Base-by-base conservation (phyloP, 2,113 vertebrate species). In the Spea bombifrons region DNA sequence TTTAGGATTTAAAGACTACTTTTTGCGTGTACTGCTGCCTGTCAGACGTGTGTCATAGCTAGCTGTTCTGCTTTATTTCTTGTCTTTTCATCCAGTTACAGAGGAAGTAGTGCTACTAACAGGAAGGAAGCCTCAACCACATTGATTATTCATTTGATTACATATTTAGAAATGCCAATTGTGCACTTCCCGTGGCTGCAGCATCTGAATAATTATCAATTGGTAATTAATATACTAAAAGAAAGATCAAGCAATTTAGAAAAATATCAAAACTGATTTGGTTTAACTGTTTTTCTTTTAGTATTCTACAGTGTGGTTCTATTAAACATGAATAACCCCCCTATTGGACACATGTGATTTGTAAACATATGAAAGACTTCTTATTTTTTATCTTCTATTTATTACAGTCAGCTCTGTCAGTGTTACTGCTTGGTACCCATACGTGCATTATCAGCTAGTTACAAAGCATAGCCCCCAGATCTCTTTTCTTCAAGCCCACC, bases 41-140 rank as follows among this genome's bases (percentile, higher is more conserved):
- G 49, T 57, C 53, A 63, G 13, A 30, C 53, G 46, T 72, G 47
- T 73, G 84, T 83, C 83, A 86, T 80, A 80, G 83, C 50, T 13
- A 88, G 82, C 71, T 83, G 88, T 92, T 92, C 90, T 83, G 84
- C 87, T 92, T 91, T 90, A 85, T 89, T 84, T 82, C 84, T 89
- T 8, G 5, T 78, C 78, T 86, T 88, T 84, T 68, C 84, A 90
- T 84, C 87, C 89, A 89, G 88, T 90, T 91, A 89, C 88, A 91
- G 86, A 91, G 92, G 92, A 93, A 92, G 91, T 91, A 81, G 85
- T 92, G 87, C 86, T 78, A 84, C 90, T 87, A 91, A 84, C 89
- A 93, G 92, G 92, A 93, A 93, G 92, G 92, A 93, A 93, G 91
- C 88, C 90, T 91, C 90, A 91, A 92, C 89, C 89, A 84, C 91